Evolutionary conservation across 2,113 vertebrate genomes (phyloP), one percentile per base, ranked within the genome.

Genomic region (Aldabrachelys gigantea): DNA sequence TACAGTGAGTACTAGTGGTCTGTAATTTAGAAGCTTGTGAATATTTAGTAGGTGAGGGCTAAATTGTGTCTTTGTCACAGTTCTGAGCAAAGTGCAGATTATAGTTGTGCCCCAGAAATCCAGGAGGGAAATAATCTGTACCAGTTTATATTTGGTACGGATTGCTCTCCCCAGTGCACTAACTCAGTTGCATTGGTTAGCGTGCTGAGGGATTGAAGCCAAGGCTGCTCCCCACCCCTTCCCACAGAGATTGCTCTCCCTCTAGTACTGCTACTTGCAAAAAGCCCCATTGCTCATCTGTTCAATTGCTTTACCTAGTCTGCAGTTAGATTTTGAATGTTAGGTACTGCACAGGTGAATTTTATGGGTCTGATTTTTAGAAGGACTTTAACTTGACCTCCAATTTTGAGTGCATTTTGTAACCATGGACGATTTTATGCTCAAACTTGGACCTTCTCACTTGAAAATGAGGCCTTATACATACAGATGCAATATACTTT

Each of bases 71-170:
- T 95, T 89, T 91, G 22, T 93, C 72, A 31, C 79, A 91, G 92
- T 89, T 38, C 91, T 0, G 88, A 95, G 31, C 84, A 96, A 91
- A 65, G 59, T 6, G 14, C 31, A 65, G 75, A 84, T 1, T 93
- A 89, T 92, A 80, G 86, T 87, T 79, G 21, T 94, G 91, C 82
- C 87, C 57, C 76, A 93, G 91, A 96, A 94, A 53, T 79, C 94
- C 86, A 57, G 35, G 84, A 91, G 89, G 91, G 92, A 50, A 93
- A 93, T 87, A 79, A 62, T 22, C 35, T 8, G 59, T 21, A 56
- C 1, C 9, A 59, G 6, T 27, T 13, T 82, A 17, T 65, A n/a
- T 80, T 91, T 54, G 12, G 6, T 88, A 57, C 3, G 27, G 49
- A 25, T 85, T 91, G 82, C 85, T 35, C 2, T 31, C 6, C 10